phyloP scores from a whole-genome alignment of 2,797 vertebrate species.

The Gymnothorax reevesii region DNA sequence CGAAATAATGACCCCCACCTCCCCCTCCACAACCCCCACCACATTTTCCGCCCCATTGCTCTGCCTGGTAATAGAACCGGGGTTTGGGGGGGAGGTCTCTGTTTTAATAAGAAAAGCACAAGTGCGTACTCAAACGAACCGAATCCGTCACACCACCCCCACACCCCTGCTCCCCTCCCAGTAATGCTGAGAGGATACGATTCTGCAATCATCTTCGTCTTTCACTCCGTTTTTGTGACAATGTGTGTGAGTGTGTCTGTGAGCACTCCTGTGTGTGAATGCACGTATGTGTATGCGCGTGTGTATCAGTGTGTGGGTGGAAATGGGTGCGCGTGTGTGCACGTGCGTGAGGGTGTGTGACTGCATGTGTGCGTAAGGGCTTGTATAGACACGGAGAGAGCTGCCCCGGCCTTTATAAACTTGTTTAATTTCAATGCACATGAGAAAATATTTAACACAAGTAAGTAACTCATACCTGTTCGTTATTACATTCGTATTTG shows the following conservation, averaged over 20 bases:
- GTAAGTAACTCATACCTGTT: constrained; percentile 33
- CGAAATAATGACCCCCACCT: constrained; percentile 70
- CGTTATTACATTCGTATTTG: constrained; percentile 35
- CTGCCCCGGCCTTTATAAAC: constrained; percentile 21
- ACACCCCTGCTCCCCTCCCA: neutral
- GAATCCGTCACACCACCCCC: constrained; percentile 10
- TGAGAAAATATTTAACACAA: constrained; percentile 37
- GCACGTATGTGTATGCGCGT: constrained; percentile 50
- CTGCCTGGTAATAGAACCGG: constrained; percentile 65
- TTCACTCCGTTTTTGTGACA: constrained; percentile 14
- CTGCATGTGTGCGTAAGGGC: constrained; percentile 7
- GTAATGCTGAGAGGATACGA: neutral
- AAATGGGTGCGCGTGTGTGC: too few species aligned
- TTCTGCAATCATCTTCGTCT: constrained; percentile 23
- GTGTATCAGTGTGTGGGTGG: constrained; percentile 41
- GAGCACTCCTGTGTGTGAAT: too few species aligned
- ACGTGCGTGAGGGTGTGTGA: too few species aligned
- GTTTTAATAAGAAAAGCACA: constrained; percentile 28
- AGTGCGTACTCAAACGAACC: neutral
- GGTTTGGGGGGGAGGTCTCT: constrained; percentile 54
- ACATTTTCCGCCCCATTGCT: constrained; percentile 32
- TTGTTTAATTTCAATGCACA: constrained; percentile 37
- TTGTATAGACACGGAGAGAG: neutral
- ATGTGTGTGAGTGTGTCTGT: constrained; percentile 43
- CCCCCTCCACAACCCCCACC: constrained; percentile 47